Conservation (phyloP, 2,797 vertebrate species). For the Micrastur ruficollis region DNA sequence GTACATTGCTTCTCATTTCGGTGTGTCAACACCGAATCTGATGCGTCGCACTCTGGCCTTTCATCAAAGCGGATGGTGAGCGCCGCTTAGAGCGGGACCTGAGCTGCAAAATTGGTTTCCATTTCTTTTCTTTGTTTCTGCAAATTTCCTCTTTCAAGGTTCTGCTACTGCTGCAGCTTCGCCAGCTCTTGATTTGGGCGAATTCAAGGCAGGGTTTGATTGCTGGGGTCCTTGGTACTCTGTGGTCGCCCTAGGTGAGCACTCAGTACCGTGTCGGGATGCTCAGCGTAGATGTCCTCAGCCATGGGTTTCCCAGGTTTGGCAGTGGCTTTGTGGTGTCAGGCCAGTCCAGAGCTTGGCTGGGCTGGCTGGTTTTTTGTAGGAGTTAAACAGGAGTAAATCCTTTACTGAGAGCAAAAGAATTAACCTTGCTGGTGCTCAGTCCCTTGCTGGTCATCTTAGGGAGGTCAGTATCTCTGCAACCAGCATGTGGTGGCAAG, state of each 20-base stretch:
- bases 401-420: background rate
- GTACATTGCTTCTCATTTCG: background rate
- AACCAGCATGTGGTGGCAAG: background rate
- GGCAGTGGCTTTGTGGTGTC: background rate
- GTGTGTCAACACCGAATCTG: background rate
- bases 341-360: background rate
- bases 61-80: background rate
- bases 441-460: background rate
- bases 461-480: background rate
- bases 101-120: background rate
- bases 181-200: background rate
- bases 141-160: background rate
- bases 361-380: background rate
- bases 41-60: background rate
- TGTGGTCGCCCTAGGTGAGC: background rate
- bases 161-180: background rate
- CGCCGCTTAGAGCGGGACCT: fast-evolving
- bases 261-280: fast-evolving
- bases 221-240: background rate
- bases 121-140: background rate
- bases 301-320: background rate
- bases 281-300: background rate
- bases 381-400: background rate
- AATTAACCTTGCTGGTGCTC: background rate
- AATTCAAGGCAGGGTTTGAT: background rate